Evolutionary conservation across 2,113 vertebrate species (phyloP), one percentile per base, ranked within the genome.

Genomic region (Pampusana beccarii): DNA sequence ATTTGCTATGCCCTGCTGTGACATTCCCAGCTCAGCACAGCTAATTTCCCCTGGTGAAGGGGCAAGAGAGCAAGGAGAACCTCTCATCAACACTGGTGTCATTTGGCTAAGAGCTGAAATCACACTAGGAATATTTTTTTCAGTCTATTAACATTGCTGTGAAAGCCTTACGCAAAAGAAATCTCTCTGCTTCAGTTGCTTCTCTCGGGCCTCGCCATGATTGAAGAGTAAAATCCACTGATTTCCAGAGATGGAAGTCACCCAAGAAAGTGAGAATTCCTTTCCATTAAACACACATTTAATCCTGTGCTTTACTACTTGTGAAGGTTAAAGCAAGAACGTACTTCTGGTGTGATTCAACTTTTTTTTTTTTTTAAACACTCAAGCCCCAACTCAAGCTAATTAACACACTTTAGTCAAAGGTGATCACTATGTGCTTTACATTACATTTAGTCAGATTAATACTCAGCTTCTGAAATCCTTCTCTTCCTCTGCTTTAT

Each of bases 201-300:
- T 72, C n/a, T 57, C 48, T 31, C 0, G 0, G 31, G 38, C 61
- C 44, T 54, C 73, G 40, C 26, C 4, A 16, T 3, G 15, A 42
- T 29, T 54, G 12, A 86, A 51, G 38, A 90, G 42, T 23, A 93
- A 91, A 90, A 20, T 5, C 9, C 46, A 66, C 40, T n/a, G 46
- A 14, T 61, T 56, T 1, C 6, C 65, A 34, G 23, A 61, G 23
- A 72, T 7, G 44, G n/a, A 61, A 21, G 36, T 61, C 67, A 69
- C 12, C 15, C 6, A 79, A 53, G 13, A 67, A 92, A 92, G 48
- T 46, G 13, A 72, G 11, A 93, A 75, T n/a, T 73, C 38, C 31
- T 82, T 70, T 75, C 25, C 29, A 48, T 67, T 75, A 72, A 67
- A 81, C 18, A 75, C 29, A 26, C 38, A 48, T 61, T 85, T 85